Conservation (phyloP, 2,113 vertebrate species). For the Bufo gargarizans region DNA sequence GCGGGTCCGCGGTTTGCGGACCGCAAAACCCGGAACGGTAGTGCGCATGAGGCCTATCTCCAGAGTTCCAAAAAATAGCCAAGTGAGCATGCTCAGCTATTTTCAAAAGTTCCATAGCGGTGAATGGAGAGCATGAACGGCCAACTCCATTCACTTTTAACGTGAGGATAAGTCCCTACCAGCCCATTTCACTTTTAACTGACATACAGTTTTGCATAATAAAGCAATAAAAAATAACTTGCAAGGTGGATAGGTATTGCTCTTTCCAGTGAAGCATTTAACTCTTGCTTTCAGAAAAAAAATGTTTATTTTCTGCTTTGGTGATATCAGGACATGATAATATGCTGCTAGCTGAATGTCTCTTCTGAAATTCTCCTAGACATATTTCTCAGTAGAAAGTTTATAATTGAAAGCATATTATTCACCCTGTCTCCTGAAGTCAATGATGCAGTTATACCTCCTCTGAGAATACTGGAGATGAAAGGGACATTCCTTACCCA, state of each 20-base stretch:
- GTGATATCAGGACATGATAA: constrained; percentile 13
- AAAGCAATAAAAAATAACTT: background rate
- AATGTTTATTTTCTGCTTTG: constrained; percentile 24
- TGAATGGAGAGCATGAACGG: no score
- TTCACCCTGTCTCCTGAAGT: constrained; percentile 51
- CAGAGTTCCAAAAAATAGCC: no score
- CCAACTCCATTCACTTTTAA: no score
- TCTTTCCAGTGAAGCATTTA: constrained; percentile 14
- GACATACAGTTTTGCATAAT: no score
- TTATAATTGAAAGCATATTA: constrained; percentile 36
- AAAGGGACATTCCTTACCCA: constrained; percentile 50
- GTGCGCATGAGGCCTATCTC: no score
- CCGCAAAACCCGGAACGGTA: no score
- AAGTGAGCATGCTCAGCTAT: no score
- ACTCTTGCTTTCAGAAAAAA: constrained; percentile 15
- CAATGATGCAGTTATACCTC: constrained; percentile 44
- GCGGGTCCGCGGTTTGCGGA: no score
- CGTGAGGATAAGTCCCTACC: no score
- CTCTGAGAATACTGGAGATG: constrained; percentile 50
- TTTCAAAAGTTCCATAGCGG: no score
- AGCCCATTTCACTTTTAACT: no score
- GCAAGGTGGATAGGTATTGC: background rate
- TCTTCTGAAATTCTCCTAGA: background rate
- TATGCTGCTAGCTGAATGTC: background rate
- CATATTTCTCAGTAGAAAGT: constrained; percentile 32